phyloP scores from a whole-genome alignment of 2,113 vertebrate genomes.

The Aegithalos caudatus region DNA sequence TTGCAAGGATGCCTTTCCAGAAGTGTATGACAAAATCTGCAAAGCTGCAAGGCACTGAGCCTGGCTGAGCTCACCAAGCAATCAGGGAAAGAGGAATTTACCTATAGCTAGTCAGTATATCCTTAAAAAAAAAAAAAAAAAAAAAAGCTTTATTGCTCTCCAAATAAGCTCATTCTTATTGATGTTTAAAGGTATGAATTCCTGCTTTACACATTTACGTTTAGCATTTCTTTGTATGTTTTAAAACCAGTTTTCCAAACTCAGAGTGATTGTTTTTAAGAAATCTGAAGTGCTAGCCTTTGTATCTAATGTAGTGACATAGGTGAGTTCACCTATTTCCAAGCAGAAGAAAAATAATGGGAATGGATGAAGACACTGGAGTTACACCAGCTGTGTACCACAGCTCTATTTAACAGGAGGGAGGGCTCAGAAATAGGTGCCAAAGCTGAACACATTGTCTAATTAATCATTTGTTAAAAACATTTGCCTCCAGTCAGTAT shows the following conservation, averaged over 20 bases:
- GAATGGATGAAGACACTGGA: neutral
- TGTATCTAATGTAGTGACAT: neutral
- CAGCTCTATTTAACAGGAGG: neutral
- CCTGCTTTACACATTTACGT: slow-evolving; percentile 49
- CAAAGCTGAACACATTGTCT: slow-evolving; percentile 26
- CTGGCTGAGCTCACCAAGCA: neutral
- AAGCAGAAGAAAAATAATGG: neutral
- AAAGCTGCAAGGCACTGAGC: slow-evolving; percentile 93
- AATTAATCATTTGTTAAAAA: neutral
- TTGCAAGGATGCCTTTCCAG: slow-evolving; percentile 92
- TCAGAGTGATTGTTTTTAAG: slow-evolving; percentile 49
- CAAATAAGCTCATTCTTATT: slow-evolving; percentile 55
- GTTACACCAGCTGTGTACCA: neutral
- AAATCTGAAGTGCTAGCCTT: slow-evolving; percentile 44
- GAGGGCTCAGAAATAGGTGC: slow-evolving; percentile 50
- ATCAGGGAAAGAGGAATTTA: slow-evolving; percentile 62
- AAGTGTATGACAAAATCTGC: slow-evolving; percentile 98
- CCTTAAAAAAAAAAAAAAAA: slow-evolving; percentile 29
- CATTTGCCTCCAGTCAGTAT: neutral
- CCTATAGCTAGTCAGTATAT: slow-evolving; percentile 46
- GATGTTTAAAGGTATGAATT: slow-evolving; percentile 46
- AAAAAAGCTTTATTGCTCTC: slow-evolving; percentile 63
- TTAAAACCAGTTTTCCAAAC: slow-evolving; percentile 8
- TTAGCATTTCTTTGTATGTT: slow-evolving; percentile 11
- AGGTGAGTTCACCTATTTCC: slow-evolving; percentile 14